Base-by-base conservation (phyloP, 2,797 vertebrate genomes). In the Pyrrhura leucotis region DNA sequence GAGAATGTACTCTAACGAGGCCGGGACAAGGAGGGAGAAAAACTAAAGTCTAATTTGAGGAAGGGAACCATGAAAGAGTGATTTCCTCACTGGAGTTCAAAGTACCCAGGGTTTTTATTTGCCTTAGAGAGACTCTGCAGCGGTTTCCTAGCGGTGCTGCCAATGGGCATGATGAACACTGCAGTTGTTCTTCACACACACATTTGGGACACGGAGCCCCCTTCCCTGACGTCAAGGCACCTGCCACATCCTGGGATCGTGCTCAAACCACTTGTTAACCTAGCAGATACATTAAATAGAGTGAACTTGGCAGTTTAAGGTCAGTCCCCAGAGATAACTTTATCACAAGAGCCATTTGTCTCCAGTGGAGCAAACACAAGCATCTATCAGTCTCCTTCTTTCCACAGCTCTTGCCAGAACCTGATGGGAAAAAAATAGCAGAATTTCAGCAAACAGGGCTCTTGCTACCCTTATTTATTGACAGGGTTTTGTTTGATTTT, bases 221-320 rank as follows among this genome's bases (percentile, higher is more conserved):
- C 11, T 56, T 21, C 18, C 37, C 28, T 58, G 74, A 88, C 15
- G 17, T 93, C 83, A 88, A 67, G 88, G 80, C 83, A 91, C 56
- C 77, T 88, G 88, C 61, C 67, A 82, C 26, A 73, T 71, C 59
- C 77, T 71, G 67, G 25, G 48, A 90, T 89, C 53, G 0, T 45
- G 77, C 22, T 94, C 76, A 88, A 83, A 67, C 29, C 4, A 18
- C 47, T 53, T 48, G 82, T 84, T 96, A 95, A 93, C 69, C 71
- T 62, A 93, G 53, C 51, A 97, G 66, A 31, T 89, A 92, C 61
- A 26, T 88, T 91, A 88, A 88, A 89, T 61, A 69, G 88, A 94
- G 48, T 58, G 33, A 90, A 42, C 29, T 69, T 88, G 56, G 53
- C 84, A 83, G 87, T 71, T 75, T 90, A 87, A 91, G 92, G 93